These are phyloP conservation scores for Catamblyrhynchus diadema DNA, from an alignment of 2,797 vertebrate genomes.

Conservation along the genomic window DNA sequence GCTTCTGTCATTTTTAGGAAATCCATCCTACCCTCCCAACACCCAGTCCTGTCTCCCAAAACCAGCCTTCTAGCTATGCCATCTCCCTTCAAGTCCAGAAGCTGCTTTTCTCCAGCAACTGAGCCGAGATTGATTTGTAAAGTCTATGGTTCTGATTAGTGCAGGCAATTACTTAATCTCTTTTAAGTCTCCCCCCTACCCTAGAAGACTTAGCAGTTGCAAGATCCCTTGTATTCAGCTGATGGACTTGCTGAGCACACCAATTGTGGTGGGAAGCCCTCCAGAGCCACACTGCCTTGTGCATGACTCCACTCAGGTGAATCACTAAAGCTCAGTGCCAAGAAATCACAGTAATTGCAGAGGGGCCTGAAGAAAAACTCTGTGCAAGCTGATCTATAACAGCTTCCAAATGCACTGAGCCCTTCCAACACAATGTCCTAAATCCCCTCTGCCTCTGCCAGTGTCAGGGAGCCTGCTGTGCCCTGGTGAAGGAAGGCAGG, in stretches of 20 bases:
- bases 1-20: neutral
- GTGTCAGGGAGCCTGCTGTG: fast-evolving
- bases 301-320: constrained; percentile 41
- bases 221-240: neutral
- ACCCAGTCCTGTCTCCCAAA: neutral
- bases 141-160: neutral
- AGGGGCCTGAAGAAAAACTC: neutral
- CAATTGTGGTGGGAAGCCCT: neutral
- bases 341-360: neutral
- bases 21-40: neutral
- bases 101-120: neutral
- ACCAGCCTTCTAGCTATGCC: neutral
- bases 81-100: neutral
- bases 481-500: neutral
- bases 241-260: neutral
- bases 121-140: neutral
- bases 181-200: neutral
- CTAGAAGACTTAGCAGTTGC: constrained; percentile 4
- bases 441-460: neutral
- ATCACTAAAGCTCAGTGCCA: neutral
- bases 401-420: neutral
- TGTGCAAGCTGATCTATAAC: neutral
- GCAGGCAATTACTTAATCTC: neutral
- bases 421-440: neutral
- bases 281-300: neutral